A percentile compares a stretch with the other conserved stretches of the same genome.
phyloP scores from a whole-genome alignment of 2,888 invertebrate genomes.

The Notodonta dromedarius region DNA sequence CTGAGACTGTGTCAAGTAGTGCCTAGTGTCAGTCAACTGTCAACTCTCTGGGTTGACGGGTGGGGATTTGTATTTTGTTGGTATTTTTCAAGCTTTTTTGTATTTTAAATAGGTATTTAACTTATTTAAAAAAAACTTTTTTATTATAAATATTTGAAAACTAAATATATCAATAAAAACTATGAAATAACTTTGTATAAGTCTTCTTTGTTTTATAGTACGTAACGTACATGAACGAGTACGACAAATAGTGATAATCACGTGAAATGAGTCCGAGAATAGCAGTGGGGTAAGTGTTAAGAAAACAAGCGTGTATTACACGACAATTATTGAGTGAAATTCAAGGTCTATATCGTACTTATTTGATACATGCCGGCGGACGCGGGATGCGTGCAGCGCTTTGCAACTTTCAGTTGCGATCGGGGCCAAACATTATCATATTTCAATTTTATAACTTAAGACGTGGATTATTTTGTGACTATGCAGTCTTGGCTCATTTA shows the following conservation, averaged over 20 bases:
- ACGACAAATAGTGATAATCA: not conserved
- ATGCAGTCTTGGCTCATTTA: not conserved
- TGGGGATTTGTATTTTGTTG: no score
- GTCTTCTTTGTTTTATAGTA: no score
- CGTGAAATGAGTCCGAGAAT: conserved; percentile 37
- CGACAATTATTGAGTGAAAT: conserved; percentile 6
- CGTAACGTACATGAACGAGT: no score
- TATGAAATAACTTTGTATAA: no score
- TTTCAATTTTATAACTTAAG: not conserved
- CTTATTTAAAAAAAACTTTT: no score
- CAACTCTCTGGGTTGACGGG: no score
- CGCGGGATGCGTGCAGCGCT: not conserved
- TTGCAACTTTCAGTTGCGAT: not conserved
- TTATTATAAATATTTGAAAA: no score
- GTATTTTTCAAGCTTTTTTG: no score
- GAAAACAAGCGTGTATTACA: not conserved
- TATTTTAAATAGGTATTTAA: no score
- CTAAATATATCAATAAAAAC: no score
- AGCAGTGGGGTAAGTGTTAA: conserved; percentile 33
- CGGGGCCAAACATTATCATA: not conserved
- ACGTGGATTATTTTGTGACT: not conserved
- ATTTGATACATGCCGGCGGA: conserved; percentile 1
- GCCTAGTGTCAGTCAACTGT: no score
- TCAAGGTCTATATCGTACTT: conserved; percentile 5
- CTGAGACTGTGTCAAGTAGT: no score